Conservation (phyloP, 2,797 vertebrate genomes). For the Hephaestus fuliginosus region DNA sequence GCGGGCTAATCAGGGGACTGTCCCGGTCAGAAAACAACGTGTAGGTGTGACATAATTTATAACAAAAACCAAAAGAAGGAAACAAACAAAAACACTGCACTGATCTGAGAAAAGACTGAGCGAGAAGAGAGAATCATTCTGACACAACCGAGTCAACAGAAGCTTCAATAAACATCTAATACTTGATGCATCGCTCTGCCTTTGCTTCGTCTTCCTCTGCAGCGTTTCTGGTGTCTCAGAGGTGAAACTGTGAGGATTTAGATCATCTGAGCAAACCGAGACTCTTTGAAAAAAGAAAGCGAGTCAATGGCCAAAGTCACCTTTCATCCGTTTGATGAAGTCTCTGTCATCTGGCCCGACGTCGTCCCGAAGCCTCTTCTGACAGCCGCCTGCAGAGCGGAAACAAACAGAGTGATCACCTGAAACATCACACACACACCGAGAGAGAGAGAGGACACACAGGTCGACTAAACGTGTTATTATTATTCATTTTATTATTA, state of each 20-base stretch:
- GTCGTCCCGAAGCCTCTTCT: slow-evolving; percentile 94
- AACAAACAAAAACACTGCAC: too few species aligned
- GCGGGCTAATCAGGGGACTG: too few species aligned
- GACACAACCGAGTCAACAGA: too few species aligned
- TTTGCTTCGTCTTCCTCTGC: background rate
- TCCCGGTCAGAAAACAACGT: too few species aligned
- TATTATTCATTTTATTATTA: background rate
- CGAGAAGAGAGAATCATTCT: too few species aligned
- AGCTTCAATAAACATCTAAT: too few species aligned
- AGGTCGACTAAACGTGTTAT: background rate
- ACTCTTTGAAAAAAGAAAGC: slow-evolving; percentile 6
- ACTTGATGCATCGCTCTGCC: background rate
- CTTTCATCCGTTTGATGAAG: slow-evolving; percentile 95
- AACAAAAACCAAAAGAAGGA: too few species aligned
- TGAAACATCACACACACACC: slow-evolving; percentile 1
- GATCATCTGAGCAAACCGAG: slow-evolving; percentile 8
- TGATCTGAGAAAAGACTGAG: too few species aligned
- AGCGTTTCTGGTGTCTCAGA: background rate
- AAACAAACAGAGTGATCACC: slow-evolving; percentile 23
- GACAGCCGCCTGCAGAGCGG: slow-evolving; percentile 78
- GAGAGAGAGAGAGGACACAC: background rate
- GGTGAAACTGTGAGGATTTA: background rate
- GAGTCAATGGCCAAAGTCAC: slow-evolving; percentile 81
- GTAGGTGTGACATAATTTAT: too few species aligned
- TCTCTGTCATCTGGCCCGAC: slow-evolving; percentile 92